Evolutionary conservation across 2,113 vertebrate species (phyloP).

Genomic region (Piliocolobus tephrosceles): DNA sequence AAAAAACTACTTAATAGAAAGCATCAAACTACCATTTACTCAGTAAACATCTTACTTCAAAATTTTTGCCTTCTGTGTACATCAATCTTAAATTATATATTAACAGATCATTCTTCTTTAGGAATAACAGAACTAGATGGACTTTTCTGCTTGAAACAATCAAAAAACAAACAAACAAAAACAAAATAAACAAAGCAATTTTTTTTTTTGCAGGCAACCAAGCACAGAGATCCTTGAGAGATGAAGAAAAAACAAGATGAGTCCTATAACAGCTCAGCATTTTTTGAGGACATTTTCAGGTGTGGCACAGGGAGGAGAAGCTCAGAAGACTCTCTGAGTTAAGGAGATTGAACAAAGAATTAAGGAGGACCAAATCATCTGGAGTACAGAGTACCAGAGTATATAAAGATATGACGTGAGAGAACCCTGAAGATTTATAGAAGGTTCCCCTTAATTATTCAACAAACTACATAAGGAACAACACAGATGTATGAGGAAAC

Average conservation of each 20-base stretch:
- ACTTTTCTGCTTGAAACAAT: neutral
- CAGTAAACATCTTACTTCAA: neutral
- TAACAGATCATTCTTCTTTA: neutral
- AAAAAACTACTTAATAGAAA: neutral
- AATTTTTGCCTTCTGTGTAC: neutral
- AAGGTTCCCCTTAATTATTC: neutral
- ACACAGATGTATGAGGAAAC: neutral
- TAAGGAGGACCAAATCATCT: neutral
- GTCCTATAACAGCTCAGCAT: neutral
- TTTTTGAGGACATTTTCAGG: neutral
- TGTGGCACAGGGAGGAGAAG: neutral
- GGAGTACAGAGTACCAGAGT: neutral
- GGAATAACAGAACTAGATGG: neutral
- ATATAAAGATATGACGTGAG: neutral
- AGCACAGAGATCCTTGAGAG: neutral
- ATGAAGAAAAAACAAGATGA: neutral
- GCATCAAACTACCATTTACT: neutral
- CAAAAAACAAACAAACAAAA: neutral
- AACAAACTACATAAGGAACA: neutral
- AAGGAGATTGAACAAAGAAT: neutral
- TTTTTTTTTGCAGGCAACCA: neutral
- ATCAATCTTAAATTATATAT: neutral
- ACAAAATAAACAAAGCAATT: neutral
- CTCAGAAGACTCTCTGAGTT: neutral
- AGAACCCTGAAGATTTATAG: neutral